Conservation (phyloP, 2,113 vertebrate species). For the Corvus hawaiiensis region DNA sequence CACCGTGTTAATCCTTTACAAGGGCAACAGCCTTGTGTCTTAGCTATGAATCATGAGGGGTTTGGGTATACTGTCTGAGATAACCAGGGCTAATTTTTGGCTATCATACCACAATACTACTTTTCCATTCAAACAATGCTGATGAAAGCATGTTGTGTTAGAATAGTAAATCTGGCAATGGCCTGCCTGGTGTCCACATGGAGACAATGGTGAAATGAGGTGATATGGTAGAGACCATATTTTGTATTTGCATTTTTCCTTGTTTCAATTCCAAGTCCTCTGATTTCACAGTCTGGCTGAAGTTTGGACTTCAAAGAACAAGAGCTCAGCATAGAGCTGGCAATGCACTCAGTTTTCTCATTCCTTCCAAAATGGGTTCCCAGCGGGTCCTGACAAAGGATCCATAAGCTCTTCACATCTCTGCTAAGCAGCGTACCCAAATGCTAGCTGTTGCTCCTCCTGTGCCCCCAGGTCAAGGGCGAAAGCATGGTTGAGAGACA, state of each 20-base stretch:
- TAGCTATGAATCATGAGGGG: not conserved
- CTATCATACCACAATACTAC: not conserved
- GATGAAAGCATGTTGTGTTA: not conserved
- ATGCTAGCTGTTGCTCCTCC: not conserved
- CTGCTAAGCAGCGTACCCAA: not conserved
- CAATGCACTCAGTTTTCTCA: not conserved
- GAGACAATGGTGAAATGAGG: conserved; percentile 29
- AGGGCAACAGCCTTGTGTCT: not conserved
- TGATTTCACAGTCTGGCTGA: not conserved
- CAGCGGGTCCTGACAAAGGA: not conserved
- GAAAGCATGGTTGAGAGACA: not conserved
- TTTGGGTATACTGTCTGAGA: not conserved
- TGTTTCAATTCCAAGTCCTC: conserved; percentile 28
- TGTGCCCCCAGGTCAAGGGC: not conserved
- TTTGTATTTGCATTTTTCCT: conserved; percentile 30
- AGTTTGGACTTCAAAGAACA: not conserved
- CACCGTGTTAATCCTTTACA: not conserved
- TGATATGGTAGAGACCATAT: not conserved
- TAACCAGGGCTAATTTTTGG: not conserved
- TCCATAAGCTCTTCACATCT: not conserved
- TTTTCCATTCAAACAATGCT: not conserved
- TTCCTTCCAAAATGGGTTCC: not conserved
- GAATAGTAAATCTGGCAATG: not conserved
- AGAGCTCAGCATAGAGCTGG: not conserved
- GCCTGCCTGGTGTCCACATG: not conserved